Evolutionary conservation across 2,797 vertebrate genomes (phyloP), one percentile per base, ranked within the genome.

Genomic region (Sternarchorhynchus goeldii): DNA sequence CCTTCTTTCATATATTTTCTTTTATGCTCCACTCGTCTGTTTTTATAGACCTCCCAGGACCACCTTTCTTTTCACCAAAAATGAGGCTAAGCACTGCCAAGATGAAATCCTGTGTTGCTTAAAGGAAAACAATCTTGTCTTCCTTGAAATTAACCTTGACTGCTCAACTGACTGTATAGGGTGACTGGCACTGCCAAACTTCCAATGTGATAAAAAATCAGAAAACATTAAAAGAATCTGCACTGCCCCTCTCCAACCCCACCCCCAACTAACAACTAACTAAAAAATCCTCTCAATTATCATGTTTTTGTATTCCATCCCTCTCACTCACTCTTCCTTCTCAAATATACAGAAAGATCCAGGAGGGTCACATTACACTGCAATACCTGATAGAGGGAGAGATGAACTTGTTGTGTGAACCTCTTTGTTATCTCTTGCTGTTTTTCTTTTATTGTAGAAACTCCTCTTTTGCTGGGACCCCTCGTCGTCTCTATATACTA

Each of bases 401-500:
- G 76, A 77, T 36, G 62, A 63, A 69, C 74, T 73, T 32, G 55
- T 63, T 65, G 25, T 53, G 53, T 65, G 59, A 71, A 73, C 34
- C 63, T 73, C 77, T 78, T 77, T 55, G 32, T 73, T 83, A 87
- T 83, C 85, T 82, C 85, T 87, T 81, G 71, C 85, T 86, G 60
- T 87, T 75, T 79, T 77, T 69, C 57, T 62, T 81, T 88, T 84
- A 80, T 83, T 91, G 89, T 92, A 91, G 90, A 90, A 88, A 90
- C 87, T 85, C 85, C 86, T 82, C 88, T 86, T 85, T 90, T 85
- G 88, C 88, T 91, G 89, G 85, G 91, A 79, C 86, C 89, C 87
- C 87, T 90, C 41, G 90, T 91, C 70, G 89, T 93, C 86, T 91
- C 90, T 93, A 87, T 78, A 91, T 93, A 87, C 86, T 88, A 92